Evolutionary conservation across 2,113 vertebrate genomes (phyloP).

Genomic region (Zeus faber): DNA sequence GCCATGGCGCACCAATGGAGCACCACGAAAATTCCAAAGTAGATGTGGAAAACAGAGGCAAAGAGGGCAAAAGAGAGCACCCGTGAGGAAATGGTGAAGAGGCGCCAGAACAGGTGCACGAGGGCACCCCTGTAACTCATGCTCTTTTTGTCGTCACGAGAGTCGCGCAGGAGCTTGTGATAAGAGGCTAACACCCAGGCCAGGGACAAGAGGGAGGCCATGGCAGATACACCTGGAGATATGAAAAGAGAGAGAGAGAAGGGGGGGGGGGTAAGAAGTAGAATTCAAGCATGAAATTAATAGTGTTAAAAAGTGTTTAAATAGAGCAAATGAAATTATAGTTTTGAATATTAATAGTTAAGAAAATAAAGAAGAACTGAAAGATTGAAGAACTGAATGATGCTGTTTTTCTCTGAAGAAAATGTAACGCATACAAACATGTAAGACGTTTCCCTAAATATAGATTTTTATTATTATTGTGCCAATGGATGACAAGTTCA

Average conservation of each 20-base stretch:
- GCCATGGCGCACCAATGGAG: conserved; percentile 99
- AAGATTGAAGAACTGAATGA: no score
- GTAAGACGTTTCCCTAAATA: no score
- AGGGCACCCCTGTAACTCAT: conserved; percentile 98
- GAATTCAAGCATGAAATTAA: conserved; percentile 4
- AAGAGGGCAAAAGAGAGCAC: conserved; percentile 98
- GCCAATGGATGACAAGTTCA: no score
- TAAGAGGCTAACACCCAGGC: conserved; percentile 99
- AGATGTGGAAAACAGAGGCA: conserved; percentile 99
- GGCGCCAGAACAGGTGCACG: conserved; percentile 95
- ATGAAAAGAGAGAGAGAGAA: conserved; percentile 19
- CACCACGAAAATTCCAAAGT: conserved; percentile 99
- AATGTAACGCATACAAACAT: no score
- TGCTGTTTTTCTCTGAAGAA: no score
- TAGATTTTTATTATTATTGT: no score
- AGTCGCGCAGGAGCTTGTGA: conserved; percentile 99
- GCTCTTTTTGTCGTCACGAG: conserved; percentile 98
- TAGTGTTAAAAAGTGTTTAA: no score
- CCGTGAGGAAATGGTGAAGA: conserved; percentile 98
- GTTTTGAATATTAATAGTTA: no score
- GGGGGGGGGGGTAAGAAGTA: background rate
- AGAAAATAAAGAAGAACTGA: no score
- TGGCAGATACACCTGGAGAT: conserved; percentile 90
- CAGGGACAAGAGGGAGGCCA: conserved; percentile 97
- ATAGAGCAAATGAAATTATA: no score